Evolutionary conservation across 1,140 invertebrate genomes (phyloP), one percentile per base, ranked within the genome.

Genomic region (Mesaphorura yosii): DNA sequence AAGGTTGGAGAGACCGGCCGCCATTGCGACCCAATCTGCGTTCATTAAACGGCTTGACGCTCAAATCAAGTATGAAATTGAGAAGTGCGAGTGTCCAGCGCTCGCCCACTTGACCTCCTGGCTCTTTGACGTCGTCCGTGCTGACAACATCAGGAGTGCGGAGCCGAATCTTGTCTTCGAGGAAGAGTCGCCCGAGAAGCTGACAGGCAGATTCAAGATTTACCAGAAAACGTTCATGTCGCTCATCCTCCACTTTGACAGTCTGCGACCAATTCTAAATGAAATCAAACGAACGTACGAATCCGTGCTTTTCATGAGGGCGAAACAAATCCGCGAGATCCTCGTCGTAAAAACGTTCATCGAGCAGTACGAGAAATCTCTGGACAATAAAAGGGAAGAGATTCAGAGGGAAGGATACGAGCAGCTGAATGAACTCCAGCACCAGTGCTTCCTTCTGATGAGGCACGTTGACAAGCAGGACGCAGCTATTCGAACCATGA

Each of bases 221-320:
- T 62, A 59, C 31, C 26, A 39, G 37, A 23, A 57, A 28, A 54
- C 60, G 1, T 51, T 62, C 17, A 34, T n/a, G 10, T 34, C 57
- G 0, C 2, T 62, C 1, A 53, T 57, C n/a, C 51, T 57, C 3
- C 55, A 62, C 41, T 62, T 62, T 38, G 31, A 44, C 40, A 41
- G 47, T 3, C 45, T 57, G 3, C 37, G 44, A 10, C 57, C 57
- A 10, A 38, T 55, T 20, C 29, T 62, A 3, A 15, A 22, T 14
- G 51, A 53, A 15, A 59, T 62, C 12, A 62, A 62, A 25, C 52
- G 48, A 40, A 59, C 44, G n/a, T 62, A 59, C 38, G 60, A 62
- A 14, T 42, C 25, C 20, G 27, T 62, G 37, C 27, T 62, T 3
- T 34, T 20, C 4, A 25, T 57, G 15, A 37, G 51, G 22, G 44